Conservation (phyloP, 2,797 vertebrate species). For the Micropoecilia bifurca region DNA sequence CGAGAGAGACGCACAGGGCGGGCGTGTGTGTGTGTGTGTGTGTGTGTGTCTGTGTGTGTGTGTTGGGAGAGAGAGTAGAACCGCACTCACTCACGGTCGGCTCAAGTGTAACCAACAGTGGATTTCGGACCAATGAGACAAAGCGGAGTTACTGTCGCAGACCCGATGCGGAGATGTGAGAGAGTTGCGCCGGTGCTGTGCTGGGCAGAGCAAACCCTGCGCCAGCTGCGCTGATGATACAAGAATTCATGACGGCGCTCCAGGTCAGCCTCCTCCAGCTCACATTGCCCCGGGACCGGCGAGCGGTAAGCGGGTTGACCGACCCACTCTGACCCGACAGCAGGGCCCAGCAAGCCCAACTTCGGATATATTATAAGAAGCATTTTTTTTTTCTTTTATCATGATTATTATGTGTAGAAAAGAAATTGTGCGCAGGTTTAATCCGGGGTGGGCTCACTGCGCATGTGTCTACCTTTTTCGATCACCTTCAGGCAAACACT, state of each 20-base stretch:
- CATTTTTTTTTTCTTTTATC: background rate
- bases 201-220: conserved; percentile 21
- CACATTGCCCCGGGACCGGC: conserved; percentile 7
- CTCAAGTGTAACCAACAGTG: background rate
- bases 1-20: background rate
- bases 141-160: background rate
- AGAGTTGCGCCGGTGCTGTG: conserved; percentile 9
- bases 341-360: background rate
- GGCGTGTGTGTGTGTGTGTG: conserved; percentile 7
- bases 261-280: conserved; percentile 26
- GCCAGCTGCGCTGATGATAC: conserved; percentile 38
- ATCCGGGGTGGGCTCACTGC: conserved; percentile 17
- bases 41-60: background rate
- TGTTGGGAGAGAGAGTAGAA: background rate
- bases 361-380: background rate
- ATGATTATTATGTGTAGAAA: background rate
- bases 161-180: conserved; percentile 52
- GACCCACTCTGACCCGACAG: background rate
- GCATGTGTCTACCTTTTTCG: conserved; percentile 22
- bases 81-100: no score
- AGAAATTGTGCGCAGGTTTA: background rate
- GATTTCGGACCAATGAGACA: conserved; percentile 34
- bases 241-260: conserved; percentile 15
- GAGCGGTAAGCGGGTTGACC: conserved; percentile 37
- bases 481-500: background rate